Conservation (phyloP, 1,140 invertebrate genomes). For the Papilio machaon region DNA sequence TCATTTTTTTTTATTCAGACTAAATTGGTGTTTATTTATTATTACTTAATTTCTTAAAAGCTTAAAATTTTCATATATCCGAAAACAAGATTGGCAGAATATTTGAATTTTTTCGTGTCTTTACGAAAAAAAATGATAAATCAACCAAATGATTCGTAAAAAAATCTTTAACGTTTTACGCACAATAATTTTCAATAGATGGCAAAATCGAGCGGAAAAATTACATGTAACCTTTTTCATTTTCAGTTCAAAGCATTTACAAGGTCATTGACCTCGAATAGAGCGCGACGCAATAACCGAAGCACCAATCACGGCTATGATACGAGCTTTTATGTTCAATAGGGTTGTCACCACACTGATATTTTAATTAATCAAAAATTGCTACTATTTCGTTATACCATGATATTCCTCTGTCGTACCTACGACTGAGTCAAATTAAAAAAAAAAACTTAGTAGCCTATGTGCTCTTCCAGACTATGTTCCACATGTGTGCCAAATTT, state of each 20-base stretch:
- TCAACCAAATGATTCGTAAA: not conserved
- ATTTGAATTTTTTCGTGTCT: not conserved
- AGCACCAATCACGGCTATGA: not conserved
- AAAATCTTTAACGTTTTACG: not conserved
- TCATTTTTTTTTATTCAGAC: no score
- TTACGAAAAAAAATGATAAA: not conserved
- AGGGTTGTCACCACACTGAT: not conserved
- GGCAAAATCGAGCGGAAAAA: not conserved
- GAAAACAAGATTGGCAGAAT: no score
- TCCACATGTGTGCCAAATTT: no score
- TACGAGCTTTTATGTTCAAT: not conserved
- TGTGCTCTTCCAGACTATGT: no score
- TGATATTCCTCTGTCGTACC: no score
- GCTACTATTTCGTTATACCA: no score
- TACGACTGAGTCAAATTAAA: no score
- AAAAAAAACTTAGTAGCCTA: no score
- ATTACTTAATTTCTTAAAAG: no score
- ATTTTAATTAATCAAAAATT: not conserved
- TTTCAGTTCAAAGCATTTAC: not conserved
- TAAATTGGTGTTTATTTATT: no score
- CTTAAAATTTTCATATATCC: no score
- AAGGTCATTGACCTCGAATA: not conserved
- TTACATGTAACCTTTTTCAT: not conserved
- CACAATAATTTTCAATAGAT: not conserved
- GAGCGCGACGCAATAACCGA: slow-evolving; percentile 12